Evolutionary conservation across 2,888 invertebrate genomes (phyloP), one percentile per base, ranked within the genome.

Genomic region (Yponomeuta plumbellus): DNA sequence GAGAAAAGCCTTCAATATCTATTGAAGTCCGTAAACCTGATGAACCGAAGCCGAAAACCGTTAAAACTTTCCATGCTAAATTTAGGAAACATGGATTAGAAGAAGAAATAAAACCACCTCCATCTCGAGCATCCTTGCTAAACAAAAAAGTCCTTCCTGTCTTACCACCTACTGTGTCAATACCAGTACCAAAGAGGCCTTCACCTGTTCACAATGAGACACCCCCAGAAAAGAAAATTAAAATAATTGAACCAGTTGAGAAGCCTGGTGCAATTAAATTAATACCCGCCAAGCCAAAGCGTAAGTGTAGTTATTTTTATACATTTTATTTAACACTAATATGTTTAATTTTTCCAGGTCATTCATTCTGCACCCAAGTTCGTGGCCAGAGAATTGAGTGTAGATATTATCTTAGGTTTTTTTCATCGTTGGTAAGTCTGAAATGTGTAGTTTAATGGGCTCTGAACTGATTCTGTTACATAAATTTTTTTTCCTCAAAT

Each of bases 11-110:
- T 57, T 95, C 96, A 3, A 95, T 96, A 81, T 96, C 96, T 0
- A 96, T 96, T 73, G 96, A 96, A 91, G 94, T 95, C 67, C 92
- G 96, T 69, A 96, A 95, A 83, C 93, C 92, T 69, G 94, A 94
- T 71, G 93, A 94, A 66, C 92, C 93, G 13, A 94, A 97, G 75
- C 95, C 97, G 5, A 97, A 97, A 87, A 98, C 98, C 57, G 98
- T 97, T 0, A 98, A 98, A 92, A 96, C 96, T 20, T 97, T 95
- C 81, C 95, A 97, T 85, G 96, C 97, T 0, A 97, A 97, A 87
- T 97, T 98, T 91, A 94, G 98, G 72, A 97, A 97, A 65, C 97
- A 97, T 75, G 98, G 97, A 56, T 85, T 98, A 66, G 96, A 96
- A 79, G 97, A 97, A 82, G 97, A 96, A 87, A 93, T 94, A 0